Conservation (phyloP, 2,113 vertebrate genomes). For the Todiramphus saurophagus region DNA sequence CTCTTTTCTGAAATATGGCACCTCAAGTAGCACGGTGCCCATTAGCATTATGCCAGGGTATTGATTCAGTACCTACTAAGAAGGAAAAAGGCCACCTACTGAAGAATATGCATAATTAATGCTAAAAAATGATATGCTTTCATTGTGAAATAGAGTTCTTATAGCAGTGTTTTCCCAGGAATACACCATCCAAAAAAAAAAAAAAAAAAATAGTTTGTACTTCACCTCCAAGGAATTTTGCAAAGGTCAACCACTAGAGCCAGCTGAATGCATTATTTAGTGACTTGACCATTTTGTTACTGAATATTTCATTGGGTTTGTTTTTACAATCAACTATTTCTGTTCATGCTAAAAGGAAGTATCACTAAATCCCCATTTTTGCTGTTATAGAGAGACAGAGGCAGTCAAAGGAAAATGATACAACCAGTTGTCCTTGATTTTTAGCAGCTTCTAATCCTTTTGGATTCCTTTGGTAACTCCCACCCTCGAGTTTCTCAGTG, state of each 20-base stretch:
- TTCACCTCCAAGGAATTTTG: constrained; percentile 5
- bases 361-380: not conserved
- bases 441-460: not conserved
- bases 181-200: not conserved
- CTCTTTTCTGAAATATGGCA: not conserved
- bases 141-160: not conserved
- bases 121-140: not conserved
- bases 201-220: not conserved
- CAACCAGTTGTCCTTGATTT: not conserved
- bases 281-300: not conserved
- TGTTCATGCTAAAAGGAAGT: not conserved
- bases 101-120: constrained; percentile 36
- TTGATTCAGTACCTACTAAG: not conserved
- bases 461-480: not conserved
- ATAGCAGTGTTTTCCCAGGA: not conserved
- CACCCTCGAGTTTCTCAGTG: not conserved
- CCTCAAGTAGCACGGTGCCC: not conserved
- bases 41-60: not conserved
- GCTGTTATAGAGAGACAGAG: not conserved
- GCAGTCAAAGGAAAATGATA: not conserved
- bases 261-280: constrained; percentile 30
- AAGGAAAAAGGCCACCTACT: constrained; percentile 12
- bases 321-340: constrained; percentile 22
- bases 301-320: constrained; percentile 37
- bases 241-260: not conserved